phyloP scores from a whole-genome alignment of 1,140 invertebrate genomes.

The Drosophila biarmipes region DNA sequence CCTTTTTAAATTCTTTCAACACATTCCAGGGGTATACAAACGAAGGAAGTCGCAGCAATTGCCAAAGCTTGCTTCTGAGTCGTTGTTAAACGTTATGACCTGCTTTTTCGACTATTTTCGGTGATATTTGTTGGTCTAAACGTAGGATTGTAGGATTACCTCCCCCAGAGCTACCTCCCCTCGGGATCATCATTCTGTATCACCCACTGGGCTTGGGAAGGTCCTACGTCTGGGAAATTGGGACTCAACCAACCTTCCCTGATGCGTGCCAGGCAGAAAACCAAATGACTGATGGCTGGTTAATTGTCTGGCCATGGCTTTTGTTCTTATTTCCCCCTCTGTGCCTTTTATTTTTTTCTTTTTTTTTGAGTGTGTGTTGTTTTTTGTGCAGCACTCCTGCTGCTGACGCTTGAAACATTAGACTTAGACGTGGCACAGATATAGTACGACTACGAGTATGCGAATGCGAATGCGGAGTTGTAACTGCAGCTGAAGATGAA shows the following conservation, averaged over 20 bases:
- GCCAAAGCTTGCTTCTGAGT: background rate
- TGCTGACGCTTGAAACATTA: constrained; percentile 76
- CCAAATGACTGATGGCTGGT: constrained; percentile 80
- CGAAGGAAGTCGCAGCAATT: background rate
- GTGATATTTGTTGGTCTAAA: constrained; percentile 30
- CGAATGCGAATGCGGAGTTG: constrained; percentile 22
- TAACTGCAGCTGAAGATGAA: constrained; percentile 51
- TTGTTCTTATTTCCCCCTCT: constrained; percentile 54
- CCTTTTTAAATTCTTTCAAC: background rate
- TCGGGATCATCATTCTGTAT: constrained; percentile 26
- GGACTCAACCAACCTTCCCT: constrained; percentile 32
- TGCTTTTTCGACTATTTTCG: constrained; percentile 23
- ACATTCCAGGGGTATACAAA: background rate
- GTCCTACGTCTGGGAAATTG: constrained; percentile 5
- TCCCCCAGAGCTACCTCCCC: constrained; percentile 11
- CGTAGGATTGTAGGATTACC: constrained; percentile 25
- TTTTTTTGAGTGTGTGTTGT: constrained; percentile 16
- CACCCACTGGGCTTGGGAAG: constrained; percentile 27
- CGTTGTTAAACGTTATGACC: constrained; percentile 24
- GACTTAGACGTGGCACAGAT: constrained; percentile 73
- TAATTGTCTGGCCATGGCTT: constrained; percentile 79
- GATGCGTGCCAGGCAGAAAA: constrained; percentile 63
- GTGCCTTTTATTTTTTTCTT: constrained; percentile 7
- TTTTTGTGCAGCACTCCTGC: constrained; percentile 56
- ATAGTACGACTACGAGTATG: constrained; percentile 24